Conservation (phyloP, 2,797 vertebrate species). For the Euphonia xanthogaster region DNA sequence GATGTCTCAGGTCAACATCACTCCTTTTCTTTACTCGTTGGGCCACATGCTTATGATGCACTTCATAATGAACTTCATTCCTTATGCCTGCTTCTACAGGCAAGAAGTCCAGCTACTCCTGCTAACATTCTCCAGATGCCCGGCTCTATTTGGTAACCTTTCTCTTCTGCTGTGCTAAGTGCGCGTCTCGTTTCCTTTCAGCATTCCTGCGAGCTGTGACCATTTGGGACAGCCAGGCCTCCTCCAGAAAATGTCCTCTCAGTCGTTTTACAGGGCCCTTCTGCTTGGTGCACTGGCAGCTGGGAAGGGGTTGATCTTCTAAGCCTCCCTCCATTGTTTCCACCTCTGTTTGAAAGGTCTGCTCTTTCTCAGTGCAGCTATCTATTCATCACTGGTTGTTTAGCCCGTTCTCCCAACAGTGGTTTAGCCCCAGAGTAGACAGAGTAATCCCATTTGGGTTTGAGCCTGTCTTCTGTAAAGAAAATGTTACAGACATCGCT, state of each 20-base stretch:
- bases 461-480: background rate
- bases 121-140: background rate
- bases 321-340: background rate
- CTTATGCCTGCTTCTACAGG: background rate
- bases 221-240: background rate
- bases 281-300: background rate
- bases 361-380: background rate
- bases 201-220: background rate
- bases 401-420: background rate
- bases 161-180: background rate
- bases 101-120: background rate
- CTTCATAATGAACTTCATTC: slow-evolving; percentile 23
- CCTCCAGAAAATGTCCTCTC: background rate
- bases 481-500: background rate
- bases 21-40: background rate
- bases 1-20: background rate
- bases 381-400: background rate
- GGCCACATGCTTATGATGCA: background rate
- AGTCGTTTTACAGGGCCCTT: background rate
- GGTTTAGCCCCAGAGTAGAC: background rate
- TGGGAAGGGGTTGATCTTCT: accelerated
- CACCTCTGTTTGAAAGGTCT: background rate
- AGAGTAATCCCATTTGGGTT: background rate
- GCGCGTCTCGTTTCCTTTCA: background rate
- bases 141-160: background rate